Evolutionary conservation across 2,888 invertebrate genomes (phyloP).

Genomic region (Ophion ventricosus): DNA sequence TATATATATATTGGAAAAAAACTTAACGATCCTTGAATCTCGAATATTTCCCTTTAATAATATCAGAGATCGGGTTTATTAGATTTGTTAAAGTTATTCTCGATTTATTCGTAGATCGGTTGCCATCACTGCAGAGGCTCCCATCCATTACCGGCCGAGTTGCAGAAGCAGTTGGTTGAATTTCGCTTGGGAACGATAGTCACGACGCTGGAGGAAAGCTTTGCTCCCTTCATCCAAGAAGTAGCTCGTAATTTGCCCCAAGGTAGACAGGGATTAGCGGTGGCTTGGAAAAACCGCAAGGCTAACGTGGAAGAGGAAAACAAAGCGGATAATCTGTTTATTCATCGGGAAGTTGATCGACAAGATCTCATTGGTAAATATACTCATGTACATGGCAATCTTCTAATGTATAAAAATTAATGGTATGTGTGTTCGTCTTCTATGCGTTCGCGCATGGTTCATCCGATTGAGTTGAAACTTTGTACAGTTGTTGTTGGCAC

Average conservation of each 20-base stretch:
- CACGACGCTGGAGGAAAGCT: slow-evolving; percentile 75
- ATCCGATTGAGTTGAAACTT: no score
- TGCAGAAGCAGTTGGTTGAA: slow-evolving; percentile 78
- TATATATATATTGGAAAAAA: not conserved
- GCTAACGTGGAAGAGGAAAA: slow-evolving; percentile 59
- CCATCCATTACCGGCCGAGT: slow-evolving; percentile 73
- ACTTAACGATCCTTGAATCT: not conserved
- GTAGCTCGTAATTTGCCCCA: slow-evolving; percentile 75
- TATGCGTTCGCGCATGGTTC: no score
- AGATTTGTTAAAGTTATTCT: not conserved
- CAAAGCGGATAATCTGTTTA: slow-evolving; percentile 76
- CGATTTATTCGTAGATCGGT: slow-evolving; percentile 74
- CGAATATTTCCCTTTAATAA: not conserved
- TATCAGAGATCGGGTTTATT: not conserved
- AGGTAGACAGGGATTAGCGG: slow-evolving; percentile 78
- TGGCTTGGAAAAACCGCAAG: slow-evolving; percentile 77
- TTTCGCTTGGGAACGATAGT: slow-evolving; percentile 76
- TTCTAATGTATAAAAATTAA: no score
- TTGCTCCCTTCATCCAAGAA: slow-evolving; percentile 72
- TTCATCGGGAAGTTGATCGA: slow-evolving; percentile 74
- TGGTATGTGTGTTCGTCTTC: no score
- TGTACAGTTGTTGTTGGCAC: no score
- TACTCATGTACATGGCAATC: not conserved
- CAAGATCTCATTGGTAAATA: slow-evolving; percentile 80
- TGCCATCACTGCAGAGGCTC: slow-evolving; percentile 81